Evolutionary conservation across 2,888 invertebrate species (phyloP).

Genomic region (Asteroscopus sphinx): DNA sequence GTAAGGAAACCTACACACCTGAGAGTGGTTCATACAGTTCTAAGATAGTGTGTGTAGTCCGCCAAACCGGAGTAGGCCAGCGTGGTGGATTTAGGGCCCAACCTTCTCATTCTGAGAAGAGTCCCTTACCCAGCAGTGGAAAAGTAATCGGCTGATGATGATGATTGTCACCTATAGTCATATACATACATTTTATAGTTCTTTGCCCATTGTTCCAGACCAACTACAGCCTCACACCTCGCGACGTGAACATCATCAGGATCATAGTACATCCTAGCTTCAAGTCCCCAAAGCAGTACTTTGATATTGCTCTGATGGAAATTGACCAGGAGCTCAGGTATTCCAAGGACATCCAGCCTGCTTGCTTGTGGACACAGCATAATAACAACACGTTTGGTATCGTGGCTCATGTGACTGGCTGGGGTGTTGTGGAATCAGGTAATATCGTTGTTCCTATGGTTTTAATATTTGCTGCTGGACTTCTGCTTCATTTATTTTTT

Average conservation of each 20-base stretch:
- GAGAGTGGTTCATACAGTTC: no score
- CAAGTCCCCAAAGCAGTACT: constrained; percentile 70
- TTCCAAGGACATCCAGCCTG: constrained; percentile 67
- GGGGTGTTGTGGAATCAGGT: constrained; percentile 75
- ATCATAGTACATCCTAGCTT: constrained; percentile 73
- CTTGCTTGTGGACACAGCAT: constrained; percentile 72
- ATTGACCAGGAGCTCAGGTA: constrained; percentile 61
- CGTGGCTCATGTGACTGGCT: constrained; percentile 71
- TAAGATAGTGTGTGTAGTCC: no score
- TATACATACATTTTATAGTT: no score
- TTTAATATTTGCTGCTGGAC: no score
- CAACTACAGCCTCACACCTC: neutral
- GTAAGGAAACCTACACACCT: no score
- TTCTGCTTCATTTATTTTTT: neutral
- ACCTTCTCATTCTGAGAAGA: no score
- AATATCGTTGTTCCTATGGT: neutral
- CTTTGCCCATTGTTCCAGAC: no score
- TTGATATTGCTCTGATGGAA: constrained; percentile 76
- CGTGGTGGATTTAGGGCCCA: no score
- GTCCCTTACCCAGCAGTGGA: no score
- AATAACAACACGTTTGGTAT: constrained; percentile 58
- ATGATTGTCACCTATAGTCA: no score
- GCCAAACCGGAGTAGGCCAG: no score
- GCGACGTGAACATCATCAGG: constrained; percentile 58
- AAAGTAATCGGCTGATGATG: no score